Base-by-base conservation (phyloP, 1,140 invertebrate species). In the Mylabris phalerata region DNA sequence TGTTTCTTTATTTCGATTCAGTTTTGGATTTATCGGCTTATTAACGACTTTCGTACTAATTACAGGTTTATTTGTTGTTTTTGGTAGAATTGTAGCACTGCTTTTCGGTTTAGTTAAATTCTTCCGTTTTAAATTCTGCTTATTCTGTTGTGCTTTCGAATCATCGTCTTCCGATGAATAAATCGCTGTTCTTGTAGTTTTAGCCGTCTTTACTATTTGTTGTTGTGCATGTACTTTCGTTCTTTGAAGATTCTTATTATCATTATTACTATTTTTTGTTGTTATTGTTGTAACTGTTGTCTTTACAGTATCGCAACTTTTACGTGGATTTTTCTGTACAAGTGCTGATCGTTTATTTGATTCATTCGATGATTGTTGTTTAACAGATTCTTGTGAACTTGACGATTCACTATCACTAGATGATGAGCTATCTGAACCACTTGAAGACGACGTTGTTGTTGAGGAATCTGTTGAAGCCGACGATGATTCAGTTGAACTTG, bases 361-460 rank as follows among this genome's bases (percentile, higher is more conserved):
- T 61, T 24, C 13, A 50, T 65, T 76, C 70, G 69, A 76, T 68
- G 40, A 72, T 70, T 56, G 63, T 65, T 69, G 77, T 75, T 67
- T 75, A 58, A 68, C 68, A 60, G 75, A 64, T 65, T 64, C 69
- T 56, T 67, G 73, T 38, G 79, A 80, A 3, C 72, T 71, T 3
- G 79, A 78, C 3, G 76, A 77, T 47, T 82, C 80, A 9, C 76
- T 77, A 65, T 80, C 79, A 61, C 84, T 87, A 9, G 83, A 84
- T n/a, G 84, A 85, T 45, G 82, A 84, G 0, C 84, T 83, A 48
- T 85, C 85, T 0, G 86, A 87, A 13, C 83, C 85, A 63, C 81
- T 84, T 0, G 82, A 83, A 46, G 83, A 82, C 57, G 82, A 84
- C n/a, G 78, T 82, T 48, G 84, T 86, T 62, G 80, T 84, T 26